These are phyloP conservation scores for Falco cherrug DNA, from an alignment of 2,797 vertebrate genomes.

Conservation along the genomic window DNA sequence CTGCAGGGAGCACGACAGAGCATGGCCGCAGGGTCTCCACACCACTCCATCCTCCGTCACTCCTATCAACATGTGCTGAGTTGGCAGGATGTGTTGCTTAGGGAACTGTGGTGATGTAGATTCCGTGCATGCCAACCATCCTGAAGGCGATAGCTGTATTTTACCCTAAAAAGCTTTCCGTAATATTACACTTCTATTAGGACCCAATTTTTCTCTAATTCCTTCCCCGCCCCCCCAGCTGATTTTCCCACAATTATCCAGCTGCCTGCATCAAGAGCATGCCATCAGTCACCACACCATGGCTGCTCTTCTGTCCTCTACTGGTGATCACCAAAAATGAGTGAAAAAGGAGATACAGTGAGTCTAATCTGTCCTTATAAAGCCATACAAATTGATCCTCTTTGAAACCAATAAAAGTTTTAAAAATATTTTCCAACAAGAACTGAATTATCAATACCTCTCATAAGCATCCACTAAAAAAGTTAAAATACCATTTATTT, in stretches of 20 bases:
- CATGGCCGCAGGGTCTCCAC: too few relatives aligned
- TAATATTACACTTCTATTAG: too few relatives aligned
- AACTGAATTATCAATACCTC: background rate
- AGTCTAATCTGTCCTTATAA: background rate
- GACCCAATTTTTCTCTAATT: too few relatives aligned
- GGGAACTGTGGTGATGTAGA: too few relatives aligned
- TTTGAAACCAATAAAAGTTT: background rate
- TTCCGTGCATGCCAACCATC: too few relatives aligned
- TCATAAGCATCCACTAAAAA: background rate
- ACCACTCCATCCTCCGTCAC: too few relatives aligned
- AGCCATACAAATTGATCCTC: background rate
- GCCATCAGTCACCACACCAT: rapidly evolving
- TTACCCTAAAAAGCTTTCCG: too few relatives aligned
- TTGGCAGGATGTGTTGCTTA: too few relatives aligned
- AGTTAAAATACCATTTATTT: background rate
- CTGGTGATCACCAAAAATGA: background rate
- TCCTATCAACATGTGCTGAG: too few relatives aligned
- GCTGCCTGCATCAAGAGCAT: background rate
- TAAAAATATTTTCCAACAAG: background rate
- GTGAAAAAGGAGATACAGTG: background rate
- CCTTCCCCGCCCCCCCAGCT: too few relatives aligned
- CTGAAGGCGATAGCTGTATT: too few relatives aligned
- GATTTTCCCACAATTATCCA: background rate
- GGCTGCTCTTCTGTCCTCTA: background rate
- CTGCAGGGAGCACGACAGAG: too few relatives aligned